Percentiles rank a stretch among this genome's conserved stretches.
phyloP scores from a whole-genome alignment of 2,888 invertebrate genomes.

The Noctua janthe region DNA sequence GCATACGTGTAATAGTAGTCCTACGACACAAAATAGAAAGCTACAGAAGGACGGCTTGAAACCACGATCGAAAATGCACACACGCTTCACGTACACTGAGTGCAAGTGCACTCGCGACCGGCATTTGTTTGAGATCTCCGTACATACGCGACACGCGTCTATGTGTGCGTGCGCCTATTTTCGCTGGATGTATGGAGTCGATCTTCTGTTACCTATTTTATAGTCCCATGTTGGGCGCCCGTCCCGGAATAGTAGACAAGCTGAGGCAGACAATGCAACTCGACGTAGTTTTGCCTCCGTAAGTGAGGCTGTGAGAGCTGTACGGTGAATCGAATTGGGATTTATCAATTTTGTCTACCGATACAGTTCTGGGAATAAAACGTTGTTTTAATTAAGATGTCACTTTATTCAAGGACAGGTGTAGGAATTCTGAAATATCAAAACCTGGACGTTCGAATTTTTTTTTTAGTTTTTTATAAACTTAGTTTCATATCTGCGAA shows the following conservation, averaged over 20 bases:
- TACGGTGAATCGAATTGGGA: slow-evolving; percentile 16
- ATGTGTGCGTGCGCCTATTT: not conserved
- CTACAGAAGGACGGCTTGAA: slow-evolving; percentile 9
- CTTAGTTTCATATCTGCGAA: not conserved
- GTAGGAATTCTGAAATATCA: not conserved
- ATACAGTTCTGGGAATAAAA: not conserved
- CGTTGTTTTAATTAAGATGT: not conserved
- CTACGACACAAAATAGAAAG: slow-evolving; percentile 4
- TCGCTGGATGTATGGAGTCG: not conserved
- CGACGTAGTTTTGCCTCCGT: slow-evolving; percentile 4
- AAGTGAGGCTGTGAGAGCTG: slow-evolving; percentile 1
- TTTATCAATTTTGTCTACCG: slow-evolving; percentile 16
- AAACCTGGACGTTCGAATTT: not conserved
- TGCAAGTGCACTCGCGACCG: not conserved
- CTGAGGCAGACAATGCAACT: slow-evolving; percentile 25
- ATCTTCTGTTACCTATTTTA: slow-evolving; percentile 15
- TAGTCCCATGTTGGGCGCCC: slow-evolving; percentile 58
- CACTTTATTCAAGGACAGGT: not conserved
- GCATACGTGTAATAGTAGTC: slow-evolving; percentile 14
- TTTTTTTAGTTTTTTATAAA: not conserved
- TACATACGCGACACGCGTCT: not conserved
- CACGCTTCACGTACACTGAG: not conserved
- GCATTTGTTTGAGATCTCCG: not conserved
- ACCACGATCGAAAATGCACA: not conserved
- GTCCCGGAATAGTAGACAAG: slow-evolving; percentile 36